Evolutionary conservation across 2,888 invertebrate species (phyloP).

Genomic region (Eupsilia transversa): DNA sequence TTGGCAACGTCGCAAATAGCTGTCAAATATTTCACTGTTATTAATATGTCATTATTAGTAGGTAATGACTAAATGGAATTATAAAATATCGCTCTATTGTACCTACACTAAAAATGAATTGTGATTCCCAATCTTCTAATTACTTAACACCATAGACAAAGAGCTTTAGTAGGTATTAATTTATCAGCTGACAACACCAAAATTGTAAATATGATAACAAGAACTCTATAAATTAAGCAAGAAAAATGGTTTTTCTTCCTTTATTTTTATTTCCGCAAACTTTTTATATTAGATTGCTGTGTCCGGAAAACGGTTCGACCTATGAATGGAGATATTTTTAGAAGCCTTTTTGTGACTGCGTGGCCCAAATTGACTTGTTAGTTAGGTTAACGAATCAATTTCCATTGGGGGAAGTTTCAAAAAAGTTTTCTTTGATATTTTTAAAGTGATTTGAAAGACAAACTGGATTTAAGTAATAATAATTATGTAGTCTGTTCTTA

Average conservation of each 20-base stretch:
- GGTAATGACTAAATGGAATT: too few species aligned
- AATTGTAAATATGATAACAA: background rate
- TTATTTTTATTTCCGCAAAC: conserved; percentile 16
- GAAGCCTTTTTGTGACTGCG: conserved; percentile 17
- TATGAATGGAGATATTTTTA: conserved; percentile 24
- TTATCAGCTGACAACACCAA: conserved; percentile 4
- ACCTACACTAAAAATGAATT: too few species aligned
- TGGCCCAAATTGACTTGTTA: conserved; percentile 37
- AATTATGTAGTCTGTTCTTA: background rate
- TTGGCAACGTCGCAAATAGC: too few species aligned
- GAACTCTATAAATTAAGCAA: background rate
- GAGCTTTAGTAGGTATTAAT: too few species aligned
- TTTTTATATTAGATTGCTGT: conserved; percentile 19
- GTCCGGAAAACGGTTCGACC: conserved; percentile 16
- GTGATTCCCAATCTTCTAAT: too few species aligned
- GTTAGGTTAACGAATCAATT: conserved; percentile 38
- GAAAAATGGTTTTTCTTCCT: conserved; percentile 15
- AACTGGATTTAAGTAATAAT: background rate
- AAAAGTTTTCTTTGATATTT: conserved; percentile 8
- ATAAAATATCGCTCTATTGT: too few species aligned
- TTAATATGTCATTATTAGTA: too few species aligned
- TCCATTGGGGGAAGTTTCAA: background rate
- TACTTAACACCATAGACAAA: too few species aligned
- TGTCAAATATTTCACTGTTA: too few species aligned
- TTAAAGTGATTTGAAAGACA: background rate